Base-by-base conservation (phyloP, 2,888 invertebrate species). In the Entomobrya multifasciata region DNA sequence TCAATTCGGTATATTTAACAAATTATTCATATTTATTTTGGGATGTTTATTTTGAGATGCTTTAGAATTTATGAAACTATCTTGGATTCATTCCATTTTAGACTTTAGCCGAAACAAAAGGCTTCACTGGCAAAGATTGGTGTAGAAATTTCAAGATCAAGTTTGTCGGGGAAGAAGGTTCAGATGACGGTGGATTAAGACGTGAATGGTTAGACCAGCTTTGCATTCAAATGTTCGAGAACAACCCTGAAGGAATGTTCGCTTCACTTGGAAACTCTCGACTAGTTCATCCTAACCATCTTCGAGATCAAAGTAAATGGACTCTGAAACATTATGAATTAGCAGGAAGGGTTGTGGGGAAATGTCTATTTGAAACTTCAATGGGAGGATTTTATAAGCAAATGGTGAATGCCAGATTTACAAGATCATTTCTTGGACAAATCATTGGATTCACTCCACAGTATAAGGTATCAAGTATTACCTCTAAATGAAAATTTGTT, bases 171-270 rank as follows among this genome's bases (percentile, higher is more conserved):
- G 93, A 93, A 91, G 92, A 93, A 91, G 93, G 91, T 41, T 86
- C 72, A 10, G 98, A 98, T 93, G 98, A 97, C 97, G 98, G 98
- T 90, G 98, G 98, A 3, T 94, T 98, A 57, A 94, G 98, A 8
- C 95, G 98, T 88, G 93, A 93, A 90, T 93, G 93, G 93, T 92
- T 93, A 89, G 93, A 93, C 89, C 88, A 93, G 13, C 85, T 93
- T 4, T 93, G 93, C 90, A 92, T 92, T 41, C 92, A 92, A 74
- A 91, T 93, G 77, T 92, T 93, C 84, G 92, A 93, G 80, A 88
- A 88, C 65, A 86, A 76, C 36, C 62, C 65, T 10, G 76, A 72
- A 3, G 90, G 91, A 77, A 88, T 91, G 89, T 91, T 91, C 81
- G 78, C 79, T 30, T 83, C 87, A 13, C 92, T 93, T 62, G 93